phyloP scores from a whole-genome alignment of 1,140 invertebrate species.

The Euura lappo region DNA sequence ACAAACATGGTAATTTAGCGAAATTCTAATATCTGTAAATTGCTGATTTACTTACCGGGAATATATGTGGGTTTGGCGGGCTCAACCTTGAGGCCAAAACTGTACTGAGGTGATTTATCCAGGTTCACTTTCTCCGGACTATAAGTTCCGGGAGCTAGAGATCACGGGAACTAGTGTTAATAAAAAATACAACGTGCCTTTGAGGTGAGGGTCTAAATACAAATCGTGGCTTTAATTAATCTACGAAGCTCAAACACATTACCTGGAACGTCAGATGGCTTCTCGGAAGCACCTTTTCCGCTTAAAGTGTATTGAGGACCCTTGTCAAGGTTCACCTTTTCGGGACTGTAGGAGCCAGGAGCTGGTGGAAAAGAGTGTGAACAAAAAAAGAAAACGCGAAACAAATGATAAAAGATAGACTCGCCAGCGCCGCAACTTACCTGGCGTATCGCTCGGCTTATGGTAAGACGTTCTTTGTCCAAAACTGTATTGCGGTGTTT shows the following conservation, averaged over 20 bases:
- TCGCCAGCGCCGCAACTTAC: slow-evolving; percentile 33
- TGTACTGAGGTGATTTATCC: slow-evolving; percentile 67
- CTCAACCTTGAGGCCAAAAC: slow-evolving; percentile 64
- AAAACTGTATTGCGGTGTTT: slow-evolving; percentile 55
- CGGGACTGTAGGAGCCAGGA: slow-evolving; percentile 16
- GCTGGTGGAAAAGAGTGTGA: not conserved
- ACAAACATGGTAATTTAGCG: not conserved
- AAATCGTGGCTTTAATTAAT: not conserved
- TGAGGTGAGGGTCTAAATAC: not conserved
- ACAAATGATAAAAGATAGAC: not conserved
- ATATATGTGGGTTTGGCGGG: slow-evolving; percentile 56
- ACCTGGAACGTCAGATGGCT: slow-evolving; percentile 24
- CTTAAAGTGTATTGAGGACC: slow-evolving; percentile 10
- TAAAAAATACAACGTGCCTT: not conserved
- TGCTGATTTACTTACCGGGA: slow-evolving; percentile 51
- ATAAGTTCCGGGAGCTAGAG: slow-evolving; percentile 62
- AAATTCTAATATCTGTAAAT: slow-evolving; percentile 1
- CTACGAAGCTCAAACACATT: not conserved
- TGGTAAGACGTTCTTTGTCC: slow-evolving; percentile 42
- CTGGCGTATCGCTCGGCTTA: slow-evolving; percentile 53
- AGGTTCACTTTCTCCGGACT: slow-evolving; percentile 68
- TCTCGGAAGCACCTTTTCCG: slow-evolving; percentile 18
- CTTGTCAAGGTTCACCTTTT: slow-evolving; percentile 5
- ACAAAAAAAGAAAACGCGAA: not conserved
- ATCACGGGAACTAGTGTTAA: not conserved